Conservation (phyloP, 2,113 vertebrate genomes). For the Hemichromis elongatus region DNA sequence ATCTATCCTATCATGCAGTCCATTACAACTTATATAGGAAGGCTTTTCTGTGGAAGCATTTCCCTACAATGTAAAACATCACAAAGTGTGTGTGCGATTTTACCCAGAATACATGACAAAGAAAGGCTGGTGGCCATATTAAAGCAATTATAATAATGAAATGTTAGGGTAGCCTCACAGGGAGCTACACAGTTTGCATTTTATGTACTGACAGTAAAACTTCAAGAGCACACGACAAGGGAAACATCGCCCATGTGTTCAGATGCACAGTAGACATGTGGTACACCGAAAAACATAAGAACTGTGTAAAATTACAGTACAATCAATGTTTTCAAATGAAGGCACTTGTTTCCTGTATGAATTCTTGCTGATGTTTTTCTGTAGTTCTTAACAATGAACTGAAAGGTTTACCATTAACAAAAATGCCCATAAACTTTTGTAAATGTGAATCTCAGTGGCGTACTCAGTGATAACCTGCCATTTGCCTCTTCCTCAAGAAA, state of each 20-base stretch:
- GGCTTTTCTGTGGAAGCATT: neutral
- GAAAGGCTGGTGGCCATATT: neutral
- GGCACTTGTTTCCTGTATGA: neutral
- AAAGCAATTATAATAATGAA: neutral
- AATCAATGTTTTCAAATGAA: neutral
- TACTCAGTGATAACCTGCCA: no score
- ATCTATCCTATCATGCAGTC: neutral
- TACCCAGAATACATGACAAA: neutral
- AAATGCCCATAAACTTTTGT: neutral
- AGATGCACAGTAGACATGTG: neutral
- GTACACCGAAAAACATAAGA: neutral
- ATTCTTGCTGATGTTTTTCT: neutral
- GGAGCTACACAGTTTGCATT: neutral
- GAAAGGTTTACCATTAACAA: neutral
- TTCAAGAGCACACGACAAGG: accelerated
- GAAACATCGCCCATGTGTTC: neutral
- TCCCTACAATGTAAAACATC: neutral
- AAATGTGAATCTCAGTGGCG: no score
- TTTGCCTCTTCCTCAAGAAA: no score
- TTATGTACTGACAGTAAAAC: neutral
- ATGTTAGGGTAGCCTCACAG: neutral
- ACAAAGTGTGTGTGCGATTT: neutral
- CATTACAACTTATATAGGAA: neutral
- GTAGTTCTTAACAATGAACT: neutral
- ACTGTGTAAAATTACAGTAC: neutral